Evolutionary conservation across 2,797 vertebrate species (phyloP).

Genomic region (Gymnoscopelus braueri): DNA sequence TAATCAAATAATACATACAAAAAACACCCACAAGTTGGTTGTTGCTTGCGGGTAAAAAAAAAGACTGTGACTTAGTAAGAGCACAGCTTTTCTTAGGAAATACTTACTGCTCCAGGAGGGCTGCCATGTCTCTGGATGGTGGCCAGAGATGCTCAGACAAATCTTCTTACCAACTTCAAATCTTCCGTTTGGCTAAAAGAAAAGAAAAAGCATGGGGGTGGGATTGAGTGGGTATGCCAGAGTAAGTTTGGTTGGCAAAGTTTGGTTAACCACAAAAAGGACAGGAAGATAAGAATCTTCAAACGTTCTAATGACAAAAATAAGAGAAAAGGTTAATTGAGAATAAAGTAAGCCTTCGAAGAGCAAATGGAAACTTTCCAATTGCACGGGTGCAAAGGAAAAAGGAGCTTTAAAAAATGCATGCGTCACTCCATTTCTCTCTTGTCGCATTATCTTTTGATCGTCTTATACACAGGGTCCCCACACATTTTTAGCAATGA

Average conservation of each 20-base stretch:
- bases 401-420: conserved; percentile 6
- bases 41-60: too few species aligned
- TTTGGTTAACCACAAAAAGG: too few species aligned
- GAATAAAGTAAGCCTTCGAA: conserved; percentile 32
- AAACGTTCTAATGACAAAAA: conserved; percentile 13
- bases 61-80: too few species aligned
- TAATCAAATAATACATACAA: too few species aligned
- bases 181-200: conserved; percentile 90
- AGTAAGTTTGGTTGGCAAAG: background rate
- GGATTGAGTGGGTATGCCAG: background rate
- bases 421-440: conserved; percentile 27
- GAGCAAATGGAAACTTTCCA: conserved; percentile 10
- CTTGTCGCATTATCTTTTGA: conserved; percentile 33
- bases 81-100: background rate
- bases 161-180: conserved; percentile 99
- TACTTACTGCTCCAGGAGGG: conserved; percentile 99
- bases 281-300: background rate
- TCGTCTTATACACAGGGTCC: conserved; percentile 21
- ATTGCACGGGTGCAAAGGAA: background rate
- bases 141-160: conserved; percentile 98
- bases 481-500: too few species aligned
- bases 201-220: background rate
- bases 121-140: conserved; percentile 99
- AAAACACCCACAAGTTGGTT: too few species aligned
- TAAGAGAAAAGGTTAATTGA: background rate